Percentiles rank a stretch among this genome's conserved stretches.
Evolutionary conservation across 2,113 vertebrate species (phyloP).

Genomic region (Damaliscus lunatus): DNA sequence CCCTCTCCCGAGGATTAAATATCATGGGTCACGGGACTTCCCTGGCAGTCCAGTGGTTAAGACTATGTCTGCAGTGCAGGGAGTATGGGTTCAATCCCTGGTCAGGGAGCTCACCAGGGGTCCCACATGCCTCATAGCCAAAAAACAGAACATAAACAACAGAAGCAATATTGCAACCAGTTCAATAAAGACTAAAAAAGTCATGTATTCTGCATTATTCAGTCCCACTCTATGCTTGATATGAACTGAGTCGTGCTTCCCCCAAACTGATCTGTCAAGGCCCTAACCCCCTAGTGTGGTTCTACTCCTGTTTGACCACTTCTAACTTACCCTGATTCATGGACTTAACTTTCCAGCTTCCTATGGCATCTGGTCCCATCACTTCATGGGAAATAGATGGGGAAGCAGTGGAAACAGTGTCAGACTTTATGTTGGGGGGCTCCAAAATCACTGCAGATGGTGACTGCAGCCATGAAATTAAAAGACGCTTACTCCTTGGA

Average conservation of each 20-base stretch:
- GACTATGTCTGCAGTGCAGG: background rate
- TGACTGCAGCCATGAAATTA: too few relatives aligned
- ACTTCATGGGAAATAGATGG: too few relatives aligned
- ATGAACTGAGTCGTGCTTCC: background rate
- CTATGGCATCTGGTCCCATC: background rate
- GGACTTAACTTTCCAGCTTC: background rate
- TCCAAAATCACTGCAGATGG: too few relatives aligned
- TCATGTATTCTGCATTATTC: background rate
- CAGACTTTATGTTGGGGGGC: too few relatives aligned
- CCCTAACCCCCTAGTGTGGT: background rate
- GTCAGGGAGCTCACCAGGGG: background rate
- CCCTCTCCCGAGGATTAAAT: background rate
- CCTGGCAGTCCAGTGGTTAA: background rate
- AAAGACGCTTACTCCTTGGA: too few relatives aligned
- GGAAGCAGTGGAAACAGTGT: too few relatives aligned
- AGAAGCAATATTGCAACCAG: background rate
- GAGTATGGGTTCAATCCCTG: background rate
- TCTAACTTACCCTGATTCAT: background rate
- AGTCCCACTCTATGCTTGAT: rapidly evolving
- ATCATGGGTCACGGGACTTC: background rate
- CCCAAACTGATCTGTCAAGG: rapidly evolving
- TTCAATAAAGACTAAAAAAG: background rate
- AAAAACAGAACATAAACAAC: background rate
- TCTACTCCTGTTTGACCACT: background rate
- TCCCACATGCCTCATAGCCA: background rate